Base-by-base conservation (phyloP, 2,113 vertebrate species). In the Chloropsis hardwickii region DNA sequence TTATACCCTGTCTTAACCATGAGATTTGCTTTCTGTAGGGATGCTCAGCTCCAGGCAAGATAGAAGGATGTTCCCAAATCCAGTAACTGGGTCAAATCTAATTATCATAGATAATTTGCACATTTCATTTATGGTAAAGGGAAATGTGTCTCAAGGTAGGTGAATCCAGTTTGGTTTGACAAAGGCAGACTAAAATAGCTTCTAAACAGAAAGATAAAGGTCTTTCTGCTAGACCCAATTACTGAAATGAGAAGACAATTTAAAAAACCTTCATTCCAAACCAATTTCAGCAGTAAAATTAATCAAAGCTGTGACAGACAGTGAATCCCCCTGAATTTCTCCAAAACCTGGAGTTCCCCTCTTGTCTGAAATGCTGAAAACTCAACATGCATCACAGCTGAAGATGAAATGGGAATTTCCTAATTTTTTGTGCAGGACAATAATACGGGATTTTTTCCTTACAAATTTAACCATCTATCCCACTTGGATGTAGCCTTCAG, bases 31-130 rank as follows among this genome's bases (percentile, higher is more conserved):
- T 97, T 95, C 86, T 89, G 58, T 51, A 85, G 61, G 62, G 83
- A 92, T 86, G 82, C 65, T 91, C 89, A 95, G 83, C 91, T 95
- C 61, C 77, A 96, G 83, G 95, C 94, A 89, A 94, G 80, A 84
- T 13, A 90, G 89, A 81, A 96, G 73, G 65, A 95, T 94, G 91
- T 91, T 95, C 93, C 93, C 89, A 96, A 96, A 95, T 71, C 48
- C 65, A 92, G 91, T 85, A 96, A 95, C 86, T 94, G 94, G 96
- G 94, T 97, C 96, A 94, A 95, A 86, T 95, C 91, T 96, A 91
- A 96, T 97, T 95, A 96, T 96, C 86, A 95, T 91, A 95, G 92
- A 86, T 84, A 95, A 94, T 97, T 91, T 92, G 86, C 78, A 79
- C 83, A 87, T 95, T 95, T 94, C 89, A 57, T 87, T 89, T 94